Percentiles rank a stretch among this genome's conserved stretches.
These are phyloP conservation scores for Origma solitaria DNA, from an alignment of 2,113 vertebrate genomes.

Conservation along the genomic window DNA sequence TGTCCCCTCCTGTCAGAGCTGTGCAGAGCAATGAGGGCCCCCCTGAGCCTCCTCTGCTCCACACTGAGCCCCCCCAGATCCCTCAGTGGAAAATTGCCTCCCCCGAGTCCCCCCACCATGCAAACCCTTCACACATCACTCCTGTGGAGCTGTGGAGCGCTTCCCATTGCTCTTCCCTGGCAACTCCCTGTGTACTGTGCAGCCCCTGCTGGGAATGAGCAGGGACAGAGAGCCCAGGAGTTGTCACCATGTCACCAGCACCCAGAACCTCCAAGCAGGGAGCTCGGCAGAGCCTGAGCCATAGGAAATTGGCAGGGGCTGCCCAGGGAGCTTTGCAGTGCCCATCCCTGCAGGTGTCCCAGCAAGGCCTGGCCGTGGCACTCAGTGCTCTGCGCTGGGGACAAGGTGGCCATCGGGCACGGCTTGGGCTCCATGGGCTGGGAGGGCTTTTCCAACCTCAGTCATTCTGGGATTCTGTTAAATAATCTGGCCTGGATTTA, in stretches of 20 bases:
- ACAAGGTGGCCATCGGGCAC: neutral
- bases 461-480: neutral
- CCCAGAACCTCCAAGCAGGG: neutral
- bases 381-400: neutral
- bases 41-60: neutral
- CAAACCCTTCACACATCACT: no score
- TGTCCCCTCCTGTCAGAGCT: neutral
- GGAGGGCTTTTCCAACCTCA: neutral
- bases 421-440: rapidly evolving
- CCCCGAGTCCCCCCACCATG: neutral
- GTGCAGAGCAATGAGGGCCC: neutral
- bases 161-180: neutral
- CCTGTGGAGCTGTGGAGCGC: neutral
- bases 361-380: neutral
- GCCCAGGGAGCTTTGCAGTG: neutral
- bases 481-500: neutral
- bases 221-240: neutral
- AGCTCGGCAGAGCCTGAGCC: neutral
- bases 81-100: neutral
- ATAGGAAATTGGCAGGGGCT: rapidly evolving
- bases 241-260: neutral
- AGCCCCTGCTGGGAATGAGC: neutral
- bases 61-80: neutral
- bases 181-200: neutral
- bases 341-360: neutral